A percentile compares a stretch with the other conserved stretches of the same genome.
Evolutionary conservation across 2,888 invertebrate genomes (phyloP).

Genomic region (Steinernema hermaphroditum): DNA sequence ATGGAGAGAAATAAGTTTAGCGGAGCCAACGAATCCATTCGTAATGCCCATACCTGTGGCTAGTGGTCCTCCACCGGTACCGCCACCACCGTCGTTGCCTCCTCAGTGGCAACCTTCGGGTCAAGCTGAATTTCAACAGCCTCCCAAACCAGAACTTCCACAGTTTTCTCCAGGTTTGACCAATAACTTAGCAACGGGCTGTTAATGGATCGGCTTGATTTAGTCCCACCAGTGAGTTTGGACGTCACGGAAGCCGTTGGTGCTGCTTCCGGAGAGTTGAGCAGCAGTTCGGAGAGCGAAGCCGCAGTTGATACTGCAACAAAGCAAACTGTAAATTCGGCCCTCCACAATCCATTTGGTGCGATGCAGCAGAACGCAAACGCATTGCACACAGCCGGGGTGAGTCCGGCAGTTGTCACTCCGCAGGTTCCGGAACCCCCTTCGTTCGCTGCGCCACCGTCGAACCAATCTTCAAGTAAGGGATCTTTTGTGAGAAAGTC

Average conservation of each 20-base stretch:
- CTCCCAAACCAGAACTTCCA: background rate
- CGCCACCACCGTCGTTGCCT: conserved; percentile 4
- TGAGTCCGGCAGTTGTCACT: conserved; percentile 28
- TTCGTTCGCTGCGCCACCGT: conserved; percentile 30
- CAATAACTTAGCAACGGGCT: background rate
- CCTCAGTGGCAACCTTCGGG: background rate
- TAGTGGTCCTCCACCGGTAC: conserved; percentile 12
- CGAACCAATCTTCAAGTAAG: conserved; percentile 25
- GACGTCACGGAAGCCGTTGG: conserved; percentile 11
- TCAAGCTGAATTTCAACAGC: background rate
- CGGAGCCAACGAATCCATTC: conserved; percentile 57
- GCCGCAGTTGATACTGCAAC: background rate
- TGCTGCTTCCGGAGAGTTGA: background rate
- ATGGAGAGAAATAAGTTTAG: background rate
- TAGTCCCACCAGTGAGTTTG: background rate
- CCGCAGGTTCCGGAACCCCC: conserved; percentile 22
- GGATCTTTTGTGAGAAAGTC: background rate
- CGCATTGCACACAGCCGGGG: conserved; percentile 30
- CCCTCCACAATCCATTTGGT: conserved; percentile 32
- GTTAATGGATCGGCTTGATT: background rate
- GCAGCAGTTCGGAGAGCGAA: conserved; percentile 27
- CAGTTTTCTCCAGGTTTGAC: background rate
- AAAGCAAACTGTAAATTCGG: conserved; percentile 16
- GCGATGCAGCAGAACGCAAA: conserved; percentile 31
- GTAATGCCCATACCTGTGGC: conserved; percentile 38